Percentiles rank a stretch among this genome's conserved stretches.
phyloP scores from a whole-genome alignment of 1,140 invertebrate species.

The Drosophila leontia region DNA sequence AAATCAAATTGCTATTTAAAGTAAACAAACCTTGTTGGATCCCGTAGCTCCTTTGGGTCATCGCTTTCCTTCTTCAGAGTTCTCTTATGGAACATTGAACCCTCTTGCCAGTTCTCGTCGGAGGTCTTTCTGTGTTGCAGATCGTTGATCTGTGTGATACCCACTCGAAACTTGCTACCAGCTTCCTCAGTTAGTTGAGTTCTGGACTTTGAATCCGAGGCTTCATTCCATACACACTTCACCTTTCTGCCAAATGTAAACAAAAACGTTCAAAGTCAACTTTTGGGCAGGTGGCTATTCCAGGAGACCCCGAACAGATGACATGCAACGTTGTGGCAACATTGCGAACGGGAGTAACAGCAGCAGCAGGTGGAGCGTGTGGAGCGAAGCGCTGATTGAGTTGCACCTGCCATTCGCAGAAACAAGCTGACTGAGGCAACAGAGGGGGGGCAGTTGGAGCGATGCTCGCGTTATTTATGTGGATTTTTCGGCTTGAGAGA shows the following conservation, averaged over 20 bases:
- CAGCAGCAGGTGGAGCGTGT: slow-evolving; percentile 16
- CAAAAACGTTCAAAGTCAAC: slow-evolving; percentile 55
- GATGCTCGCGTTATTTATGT: slow-evolving; percentile 76
- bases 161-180: slow-evolving; percentile 63
- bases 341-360: not conserved
- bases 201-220: slow-evolving; percentile 3
- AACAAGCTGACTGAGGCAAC: slow-evolving; percentile 56
- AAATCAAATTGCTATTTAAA: not conserved
- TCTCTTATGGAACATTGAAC: slow-evolving; percentile 41
- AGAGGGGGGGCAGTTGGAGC: slow-evolving; percentile 16
- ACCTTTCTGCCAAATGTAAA: slow-evolving; percentile 52
- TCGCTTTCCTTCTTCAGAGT: slow-evolving; percentile 22
- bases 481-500: slow-evolving; percentile 61
- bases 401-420: slow-evolving; percentile 84
- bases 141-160: slow-evolving; percentile 76
- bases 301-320: slow-evolving; percentile 45
- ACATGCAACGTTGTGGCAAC: slow-evolving; percentile 56
- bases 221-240: slow-evolving; percentile 52
- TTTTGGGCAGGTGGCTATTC: slow-evolving; percentile 60
- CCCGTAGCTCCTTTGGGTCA: slow-evolving; percentile 10
- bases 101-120: slow-evolving; percentile 16
- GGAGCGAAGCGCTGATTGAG: slow-evolving; percentile 67
- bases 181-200: slow-evolving; percentile 67
- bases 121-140: slow-evolving; percentile 41
- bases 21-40: not conserved